Evolutionary conservation across 2,797 vertebrate species (phyloP).

Genomic region (Hirundo rustica): DNA sequence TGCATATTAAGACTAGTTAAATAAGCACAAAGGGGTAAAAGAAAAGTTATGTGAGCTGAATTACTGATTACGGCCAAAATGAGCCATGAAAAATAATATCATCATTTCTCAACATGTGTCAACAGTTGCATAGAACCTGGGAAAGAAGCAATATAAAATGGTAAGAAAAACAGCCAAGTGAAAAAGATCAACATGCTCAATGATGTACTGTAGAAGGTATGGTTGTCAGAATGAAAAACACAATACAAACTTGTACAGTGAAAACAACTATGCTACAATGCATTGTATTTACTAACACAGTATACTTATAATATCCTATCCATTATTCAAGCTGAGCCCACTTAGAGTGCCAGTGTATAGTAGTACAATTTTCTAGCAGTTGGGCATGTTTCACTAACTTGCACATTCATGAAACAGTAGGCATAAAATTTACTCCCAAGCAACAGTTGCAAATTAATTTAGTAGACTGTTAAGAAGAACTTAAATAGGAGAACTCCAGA

Average conservation of each 20-base stretch:
- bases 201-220: background rate
- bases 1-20: background rate
- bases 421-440: background rate
- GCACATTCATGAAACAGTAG: constrained; percentile 5
- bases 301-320: background rate
- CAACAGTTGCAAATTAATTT: background rate
- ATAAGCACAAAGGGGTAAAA: background rate
- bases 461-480: background rate
- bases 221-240: background rate
- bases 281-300: background rate
- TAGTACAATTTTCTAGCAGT: background rate
- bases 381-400: background rate
- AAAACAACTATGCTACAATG: background rate
- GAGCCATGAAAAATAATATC: background rate
- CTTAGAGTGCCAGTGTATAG: background rate
- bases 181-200: background rate
- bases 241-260: background rate
- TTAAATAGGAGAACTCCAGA: constrained; percentile 15
- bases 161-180: background rate
- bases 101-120: background rate
- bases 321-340: background rate
- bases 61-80: background rate
- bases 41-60: background rate
- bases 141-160: background rate
- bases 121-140: background rate